Conservation (phyloP, 2,113 vertebrate genomes). For the Microtus pennsylvanicus region DNA sequence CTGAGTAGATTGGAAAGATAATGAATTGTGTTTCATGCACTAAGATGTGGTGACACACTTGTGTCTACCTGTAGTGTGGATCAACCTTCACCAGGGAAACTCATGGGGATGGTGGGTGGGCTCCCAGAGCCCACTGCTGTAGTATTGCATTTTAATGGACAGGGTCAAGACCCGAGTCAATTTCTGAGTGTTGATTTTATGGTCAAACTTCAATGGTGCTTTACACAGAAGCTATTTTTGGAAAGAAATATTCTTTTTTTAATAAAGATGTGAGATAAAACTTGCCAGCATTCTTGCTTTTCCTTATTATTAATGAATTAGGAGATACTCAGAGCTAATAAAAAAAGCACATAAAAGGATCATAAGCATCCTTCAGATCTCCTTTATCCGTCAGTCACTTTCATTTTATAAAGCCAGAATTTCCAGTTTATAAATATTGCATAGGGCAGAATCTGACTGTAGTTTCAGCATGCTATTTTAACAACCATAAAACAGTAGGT, state of each 20-base stretch:
- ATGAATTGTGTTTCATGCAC: not conserved
- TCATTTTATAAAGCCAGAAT: conserved; percentile 49
- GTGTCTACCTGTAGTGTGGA: not conserved
- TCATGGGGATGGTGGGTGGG: not conserved
- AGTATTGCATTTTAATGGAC: not conserved
- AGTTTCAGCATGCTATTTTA: not conserved
- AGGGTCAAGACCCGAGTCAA: conserved; percentile 38
- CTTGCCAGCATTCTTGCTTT: conserved; percentile 62
- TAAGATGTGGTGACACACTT: not conserved
- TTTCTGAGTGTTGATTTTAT: conserved; percentile 42
- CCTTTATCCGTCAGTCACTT: conserved; percentile 32
- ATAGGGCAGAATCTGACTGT: conserved; percentile 36
- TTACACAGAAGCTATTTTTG: conserved; percentile 34
- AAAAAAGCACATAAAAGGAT: conserved; percentile 67
- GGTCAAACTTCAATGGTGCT: conserved; percentile 11
- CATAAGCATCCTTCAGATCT: conserved; percentile 64
- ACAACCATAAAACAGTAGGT: conserved; percentile 8
- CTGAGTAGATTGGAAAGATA: not conserved
- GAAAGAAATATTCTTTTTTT: conserved; percentile 40
- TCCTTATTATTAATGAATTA: conserved; percentile 72
- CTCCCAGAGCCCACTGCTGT: not conserved
- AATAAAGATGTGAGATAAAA: conserved; percentile 71
- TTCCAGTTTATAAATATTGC: conserved; percentile 67
- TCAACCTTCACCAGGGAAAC: not conserved
- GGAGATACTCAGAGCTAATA: conserved; percentile 61